phyloP scores from a whole-genome alignment of 2,888 invertebrate genomes.

The Euphydryas editha region DNA sequence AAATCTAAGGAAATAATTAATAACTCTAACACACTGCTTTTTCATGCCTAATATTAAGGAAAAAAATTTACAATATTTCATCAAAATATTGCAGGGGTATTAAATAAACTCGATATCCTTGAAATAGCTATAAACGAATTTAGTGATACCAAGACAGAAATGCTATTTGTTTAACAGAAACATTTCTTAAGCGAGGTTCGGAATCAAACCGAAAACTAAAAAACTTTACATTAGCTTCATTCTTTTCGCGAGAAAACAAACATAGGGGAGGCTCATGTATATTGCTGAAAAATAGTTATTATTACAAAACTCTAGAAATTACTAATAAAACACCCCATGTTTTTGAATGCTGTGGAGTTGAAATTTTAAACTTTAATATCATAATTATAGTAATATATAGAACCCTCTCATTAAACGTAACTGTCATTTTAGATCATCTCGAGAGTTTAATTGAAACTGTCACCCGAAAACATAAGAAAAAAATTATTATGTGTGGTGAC shows the following conservation, averaged over 20 bases:
- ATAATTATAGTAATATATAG: too few relatives aligned
- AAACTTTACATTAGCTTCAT: conserved; percentile 12
- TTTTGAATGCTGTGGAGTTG: conserved; percentile 14
- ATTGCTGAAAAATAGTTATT: not conserved
- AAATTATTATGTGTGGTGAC: too few relatives aligned
- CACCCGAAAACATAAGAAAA: too few relatives aligned
- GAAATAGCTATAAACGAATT: conserved; percentile 9
- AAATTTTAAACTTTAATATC: not conserved
- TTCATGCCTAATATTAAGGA: too few relatives aligned
- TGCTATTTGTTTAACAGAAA: conserved; percentile 5
- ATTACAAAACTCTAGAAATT: not conserved
- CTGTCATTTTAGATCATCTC: too few relatives aligned
- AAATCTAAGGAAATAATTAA: too few relatives aligned
- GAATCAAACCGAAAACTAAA: conserved; percentile 2
- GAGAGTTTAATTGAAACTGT: too few relatives aligned
- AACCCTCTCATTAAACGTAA: too few relatives aligned
- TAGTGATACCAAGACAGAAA: not conserved
- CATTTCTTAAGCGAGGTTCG: not conserved
- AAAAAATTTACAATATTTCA: not conserved
- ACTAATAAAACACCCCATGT: conserved; percentile 1
- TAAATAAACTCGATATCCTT: conserved; percentile 4
- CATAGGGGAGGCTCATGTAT: conserved; percentile 9
- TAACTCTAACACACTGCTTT: too few relatives aligned
- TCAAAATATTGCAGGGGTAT: conserved; percentile 4
- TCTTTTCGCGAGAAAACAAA: conserved; percentile 6